Evolutionary conservation across 2,797 vertebrate genomes (phyloP), one percentile per base, ranked within the genome.

Genomic region (Bufotes viridis): DNA sequence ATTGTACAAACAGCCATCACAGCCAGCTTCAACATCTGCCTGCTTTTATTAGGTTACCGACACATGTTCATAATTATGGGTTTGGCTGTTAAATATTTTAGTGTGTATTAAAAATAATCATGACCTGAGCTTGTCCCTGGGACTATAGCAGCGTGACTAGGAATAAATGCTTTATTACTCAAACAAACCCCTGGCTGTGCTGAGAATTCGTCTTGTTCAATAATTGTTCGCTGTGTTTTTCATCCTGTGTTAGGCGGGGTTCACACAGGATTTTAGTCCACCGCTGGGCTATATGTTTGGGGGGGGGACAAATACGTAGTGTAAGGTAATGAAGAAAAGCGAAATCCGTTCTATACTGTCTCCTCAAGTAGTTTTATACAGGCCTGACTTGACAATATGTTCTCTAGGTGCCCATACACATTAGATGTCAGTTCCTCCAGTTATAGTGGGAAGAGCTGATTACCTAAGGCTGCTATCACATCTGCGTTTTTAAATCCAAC

Each of bases 61-160:
- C 75, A 78, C 75, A 55, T 63, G 58, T 58, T 78, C 22, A 57
- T 51, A 70, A 82, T 82, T 65, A 70, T 65, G 80, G 60, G 80
- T 55, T 55, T 78, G 75, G 51, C 13, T 55, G 75, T 78, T 13
- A 78, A 55, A 78, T 78, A 78, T 78, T 78, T 24, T 55, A 24
- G 51, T 15, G 15, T 55, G 51, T 11, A 78, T 53, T n/a, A 55
- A 78, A 53, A 78, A 78, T 78, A 78, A 78, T 55, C 75, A 78
- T 78, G 75, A 78, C n/a, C 75, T 55, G 22, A 2, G 6, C 51
- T 24, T 78, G 18, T 24, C 12, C 75, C 75, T 22, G 49, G 75
- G 20, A 24, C 13, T 78, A 51, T 12, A 55, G 14, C 22, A 78
- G 22, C 75, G 24, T 78, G 51, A 24, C 49, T 15, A 55, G n/a